Evolutionary conservation across 2,797 vertebrate genomes (phyloP), one percentile per base, ranked within the genome.

Genomic region (Coluber constrictor): DNA sequence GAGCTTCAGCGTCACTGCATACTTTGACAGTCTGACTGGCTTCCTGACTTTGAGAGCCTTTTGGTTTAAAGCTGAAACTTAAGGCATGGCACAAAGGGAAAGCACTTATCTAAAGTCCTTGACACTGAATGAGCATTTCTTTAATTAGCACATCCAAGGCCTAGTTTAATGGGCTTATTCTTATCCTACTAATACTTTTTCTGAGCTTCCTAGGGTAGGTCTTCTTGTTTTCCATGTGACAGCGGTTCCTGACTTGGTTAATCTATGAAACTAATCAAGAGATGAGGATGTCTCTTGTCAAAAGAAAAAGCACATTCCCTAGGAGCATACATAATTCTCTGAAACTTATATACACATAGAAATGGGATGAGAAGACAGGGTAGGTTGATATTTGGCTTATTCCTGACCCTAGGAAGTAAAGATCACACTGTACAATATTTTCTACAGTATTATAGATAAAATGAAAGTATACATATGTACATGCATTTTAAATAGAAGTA

Each of bases 41-140:
- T 98, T 98, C 97, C 98, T 98, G 97, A 93, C 96, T 97, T 97
- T 97, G 96, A 98, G 97, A 98, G 97, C 94, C 95, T 97, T 96
- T 97, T 96, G 96, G 96, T 97, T 97, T 96, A 97, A 97, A 97
- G 95, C 97, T 97, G 97, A 97, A 97, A 97, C 95, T 96, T 79
- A 96, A 94, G 93, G 94, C 96, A 91, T 56, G 57, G 57, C 88
- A 96, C 94, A 94, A 94, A 94, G 96, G 96, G 79, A 92, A 96
- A 95, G 94, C 94, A 90, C 94, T 90, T 96, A 96, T 93, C 95
- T 95, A 96, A 95, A 97, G 95, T 92, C 37, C 87, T 0, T 0
- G 89, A 20, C 91, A 74, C 10, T 8, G 88, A 56, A 0, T 0
- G 55, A 95, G 56, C 25, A 13, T 92, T 92, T 92, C 55, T 54